A percentile compares a stretch with the other conserved stretches of the same genome.
These are phyloP conservation scores for Myripristis jacobus DNA, from an alignment of 2,797 vertebrate species.

Conservation along the genomic window DNA sequence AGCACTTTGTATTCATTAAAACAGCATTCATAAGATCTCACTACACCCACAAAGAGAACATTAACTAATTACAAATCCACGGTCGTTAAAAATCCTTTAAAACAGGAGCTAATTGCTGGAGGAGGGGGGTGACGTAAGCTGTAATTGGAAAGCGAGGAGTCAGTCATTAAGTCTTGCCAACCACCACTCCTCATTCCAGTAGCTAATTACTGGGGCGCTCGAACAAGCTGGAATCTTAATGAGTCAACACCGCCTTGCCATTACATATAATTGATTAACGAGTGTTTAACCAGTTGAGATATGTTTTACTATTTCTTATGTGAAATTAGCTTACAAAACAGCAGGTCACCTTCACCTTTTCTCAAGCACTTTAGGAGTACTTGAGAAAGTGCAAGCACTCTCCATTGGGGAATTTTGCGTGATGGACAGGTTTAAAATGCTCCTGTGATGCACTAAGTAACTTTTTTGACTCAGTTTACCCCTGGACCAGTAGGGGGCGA, in stretches of 20 bases:
- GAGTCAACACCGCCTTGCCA: conserved; percentile 34
- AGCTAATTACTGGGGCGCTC: conserved; percentile 64
- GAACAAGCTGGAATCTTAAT: conserved; percentile 70
- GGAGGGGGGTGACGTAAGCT: conserved; percentile 69
- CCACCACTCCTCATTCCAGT: conserved; percentile 59
- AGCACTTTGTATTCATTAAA: conserved; percentile 68
- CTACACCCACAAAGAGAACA: conserved; percentile 52
- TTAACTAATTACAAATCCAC: conserved; percentile 72
- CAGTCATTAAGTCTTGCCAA: conserved; percentile 68
- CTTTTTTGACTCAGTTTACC: conserved; percentile 17
- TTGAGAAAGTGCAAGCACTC: too few species aligned
- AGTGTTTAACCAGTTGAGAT: conserved; percentile 18
- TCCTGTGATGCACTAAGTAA: neutral
- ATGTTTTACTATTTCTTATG: conserved; percentile 21
- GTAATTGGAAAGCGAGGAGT: conserved; percentile 66
- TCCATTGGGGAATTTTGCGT: conserved; percentile 32
- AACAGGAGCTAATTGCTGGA: conserved; percentile 72
- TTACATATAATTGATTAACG: conserved; percentile 53
- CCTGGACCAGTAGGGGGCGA: conserved; percentile 71
- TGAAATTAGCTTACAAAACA: conserved; percentile 18
- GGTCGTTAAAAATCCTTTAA: conserved; percentile 72
- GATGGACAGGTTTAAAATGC: conserved; percentile 30
- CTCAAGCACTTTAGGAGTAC: conserved; percentile 2
- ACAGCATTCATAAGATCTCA: conserved; percentile 48
- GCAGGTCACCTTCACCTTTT: conserved; percentile 21